These are phyloP conservation scores for Scelioninae gen. 2 DNA, from an alignment of 2,888 invertebrate species.

Conservation along the genomic window DNA sequence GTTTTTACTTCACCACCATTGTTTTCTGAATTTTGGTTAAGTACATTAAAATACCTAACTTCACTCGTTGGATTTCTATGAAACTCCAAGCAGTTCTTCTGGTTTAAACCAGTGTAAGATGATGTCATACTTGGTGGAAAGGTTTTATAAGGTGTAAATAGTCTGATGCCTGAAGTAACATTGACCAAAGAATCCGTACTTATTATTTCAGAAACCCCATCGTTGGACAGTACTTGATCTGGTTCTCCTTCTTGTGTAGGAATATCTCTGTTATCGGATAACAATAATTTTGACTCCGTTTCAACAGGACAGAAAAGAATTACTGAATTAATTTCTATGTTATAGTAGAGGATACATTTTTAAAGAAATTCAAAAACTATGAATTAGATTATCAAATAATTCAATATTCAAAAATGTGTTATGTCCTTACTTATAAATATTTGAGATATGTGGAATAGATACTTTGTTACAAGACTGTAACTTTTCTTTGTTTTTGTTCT, in stretches of 20 bases:
- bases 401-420: too few species aligned
- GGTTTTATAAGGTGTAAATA: constrained; percentile 66
- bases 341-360: too few species aligned
- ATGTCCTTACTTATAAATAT: constrained; percentile 1
- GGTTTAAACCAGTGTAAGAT: constrained; percentile 55
- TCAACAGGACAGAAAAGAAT: neutral
- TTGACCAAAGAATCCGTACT: constrained; percentile 58
- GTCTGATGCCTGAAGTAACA: constrained; percentile 63
- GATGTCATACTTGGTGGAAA: constrained; percentile 62
- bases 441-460: neutral
- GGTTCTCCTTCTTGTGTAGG: neutral
- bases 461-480: constrained; percentile 8
- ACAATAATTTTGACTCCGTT: neutral
- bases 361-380: too few species aligned
- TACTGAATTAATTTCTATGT: neutral
- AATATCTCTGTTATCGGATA: constrained; percentile 4
- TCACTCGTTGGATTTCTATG: neutral
- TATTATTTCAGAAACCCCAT: constrained; percentile 63
- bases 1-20: too few species aligned
- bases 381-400: too few species aligned
- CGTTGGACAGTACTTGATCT: constrained; percentile 49
- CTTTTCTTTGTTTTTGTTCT: constrained; percentile 54
- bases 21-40: too few species aligned
- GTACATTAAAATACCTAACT: constrained; percentile 4
- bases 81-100: constrained; percentile 62